A percentile compares a stretch with the other conserved stretches of the same genome.
These are phyloP conservation scores for Sussaba pulchella DNA, from an alignment of 2,888 invertebrate species.

Conservation along the genomic window DNA sequence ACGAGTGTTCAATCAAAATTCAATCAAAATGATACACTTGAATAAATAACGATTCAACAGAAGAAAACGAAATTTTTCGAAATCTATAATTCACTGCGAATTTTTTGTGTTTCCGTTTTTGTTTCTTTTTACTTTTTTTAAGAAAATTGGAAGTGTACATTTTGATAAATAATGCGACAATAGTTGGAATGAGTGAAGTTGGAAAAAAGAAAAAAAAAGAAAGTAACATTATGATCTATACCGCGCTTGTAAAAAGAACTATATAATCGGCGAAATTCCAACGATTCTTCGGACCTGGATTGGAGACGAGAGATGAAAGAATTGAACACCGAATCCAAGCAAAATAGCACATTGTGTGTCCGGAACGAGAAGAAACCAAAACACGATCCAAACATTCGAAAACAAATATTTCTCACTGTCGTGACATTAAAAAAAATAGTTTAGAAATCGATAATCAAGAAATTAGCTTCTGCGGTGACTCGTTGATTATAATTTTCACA, in stretches of 20 bases:
- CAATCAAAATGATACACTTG: conserved; percentile 48
- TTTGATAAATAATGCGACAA: conserved; percentile 61
- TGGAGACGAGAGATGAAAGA: conserved; percentile 4
- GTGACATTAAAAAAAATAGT: conserved; percentile 14
- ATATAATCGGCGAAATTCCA: conserved; percentile 58
- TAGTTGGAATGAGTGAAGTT: conserved; percentile 46
- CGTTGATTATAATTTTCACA: conserved; percentile 47
- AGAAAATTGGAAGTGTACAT: conserved; percentile 40
- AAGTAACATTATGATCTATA: conserved; percentile 58
- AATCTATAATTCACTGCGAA: conserved; percentile 8
- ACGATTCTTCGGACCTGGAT: conserved; percentile 43
- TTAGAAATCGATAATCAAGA: conserved; percentile 25
- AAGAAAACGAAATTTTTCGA: conserved; percentile 6
- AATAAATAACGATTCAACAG: neutral
- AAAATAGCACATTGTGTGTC: conserved; percentile 22
- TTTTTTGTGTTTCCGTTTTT: too few species aligned
- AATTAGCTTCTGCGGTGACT: conserved; percentile 40
- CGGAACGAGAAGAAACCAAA: conserved; percentile 25
- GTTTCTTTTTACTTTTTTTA: conserved; percentile 33
- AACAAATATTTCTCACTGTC: conserved; percentile 28
- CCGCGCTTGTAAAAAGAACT: conserved; percentile 57
- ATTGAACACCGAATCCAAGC: too few species aligned
- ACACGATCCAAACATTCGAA: conserved; percentile 30
- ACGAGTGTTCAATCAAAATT: conserved; percentile 54
- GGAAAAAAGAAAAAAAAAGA: conserved; percentile 15